Percentiles rank a stretch among this genome's conserved stretches.
phyloP scores from a whole-genome alignment of 2,113 vertebrate genomes.

The Chaetops frenatus region DNA sequence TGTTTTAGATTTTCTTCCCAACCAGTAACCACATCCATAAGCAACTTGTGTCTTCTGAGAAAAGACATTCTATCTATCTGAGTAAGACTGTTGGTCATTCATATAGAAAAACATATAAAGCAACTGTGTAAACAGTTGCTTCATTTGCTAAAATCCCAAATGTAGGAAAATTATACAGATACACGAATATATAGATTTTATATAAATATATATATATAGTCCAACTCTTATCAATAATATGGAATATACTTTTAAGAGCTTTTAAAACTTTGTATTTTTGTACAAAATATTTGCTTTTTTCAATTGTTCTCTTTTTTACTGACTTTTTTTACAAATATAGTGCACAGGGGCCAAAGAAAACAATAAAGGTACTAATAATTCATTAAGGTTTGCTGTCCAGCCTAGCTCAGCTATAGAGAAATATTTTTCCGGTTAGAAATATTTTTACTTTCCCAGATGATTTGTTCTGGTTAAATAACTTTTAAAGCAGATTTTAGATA shows the following conservation, averaged over 20 bases:
- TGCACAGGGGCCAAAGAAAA: constrained; percentile 76
- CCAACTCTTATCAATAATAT: constrained; percentile 74
- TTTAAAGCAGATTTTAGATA: constrained; percentile 42
- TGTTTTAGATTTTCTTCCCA: constrained; percentile 46
- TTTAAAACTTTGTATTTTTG: constrained; percentile 84
- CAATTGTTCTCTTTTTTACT: constrained; percentile 65
- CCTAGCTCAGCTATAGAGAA: constrained; percentile 58
- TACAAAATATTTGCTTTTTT: constrained; percentile 81
- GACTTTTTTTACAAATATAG: constrained; percentile 71
- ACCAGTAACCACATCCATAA: constrained; percentile 15
- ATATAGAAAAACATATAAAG: constrained; percentile 53
- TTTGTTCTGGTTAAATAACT: constrained; percentile 50
- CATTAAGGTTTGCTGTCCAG: constrained; percentile 63
- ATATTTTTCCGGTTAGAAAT: constrained; percentile 57
- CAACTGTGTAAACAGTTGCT: constrained; percentile 64
- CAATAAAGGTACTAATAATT: constrained; percentile 70
- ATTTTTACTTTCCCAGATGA: constrained; percentile 57
- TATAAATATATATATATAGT: constrained; percentile 77
- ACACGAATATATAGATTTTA: constrained; percentile 69
- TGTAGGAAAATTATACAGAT: constrained; percentile 73
- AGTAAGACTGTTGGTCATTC: constrained; percentile 55
- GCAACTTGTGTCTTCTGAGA: constrained; percentile 31
- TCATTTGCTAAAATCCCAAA: constrained; percentile 69
- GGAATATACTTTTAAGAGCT: constrained; percentile 82
- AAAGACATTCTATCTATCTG: constrained; percentile 29